Evolutionary conservation across 2,113 vertebrate species (phyloP).

Genomic region (Jaculus jaculus): DNA sequence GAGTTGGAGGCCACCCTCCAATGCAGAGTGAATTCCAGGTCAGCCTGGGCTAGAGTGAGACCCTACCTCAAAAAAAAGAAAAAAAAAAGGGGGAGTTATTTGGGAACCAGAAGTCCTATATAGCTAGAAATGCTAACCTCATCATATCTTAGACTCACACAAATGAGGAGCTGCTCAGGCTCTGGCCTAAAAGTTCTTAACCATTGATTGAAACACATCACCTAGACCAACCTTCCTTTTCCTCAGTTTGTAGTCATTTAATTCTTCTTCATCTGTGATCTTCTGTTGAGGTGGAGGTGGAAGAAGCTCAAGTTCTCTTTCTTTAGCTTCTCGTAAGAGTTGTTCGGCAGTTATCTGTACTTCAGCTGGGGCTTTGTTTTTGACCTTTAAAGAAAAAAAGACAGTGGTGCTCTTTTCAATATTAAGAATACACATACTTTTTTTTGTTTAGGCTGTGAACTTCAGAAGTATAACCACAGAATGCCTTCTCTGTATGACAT

Average conservation of each 20-base stretch:
- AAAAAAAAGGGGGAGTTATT: too few species aligned
- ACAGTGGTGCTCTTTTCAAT: background rate
- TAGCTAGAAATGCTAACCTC: background rate
- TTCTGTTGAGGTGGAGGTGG: conserved; percentile 98
- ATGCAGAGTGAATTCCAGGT: too few species aligned
- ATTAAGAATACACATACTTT: background rate
- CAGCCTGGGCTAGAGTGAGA: too few species aligned
- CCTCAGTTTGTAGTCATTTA: conserved; percentile 97
- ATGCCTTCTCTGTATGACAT: background rate
- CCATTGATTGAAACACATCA: background rate
- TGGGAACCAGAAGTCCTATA: background rate
- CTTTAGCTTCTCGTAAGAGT: conserved; percentile 96
- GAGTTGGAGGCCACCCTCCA: too few species aligned
- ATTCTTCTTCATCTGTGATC: conserved; percentile 97
- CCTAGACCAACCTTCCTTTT: conserved; percentile 92
- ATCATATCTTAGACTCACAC: background rate
- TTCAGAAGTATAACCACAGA: background rate
- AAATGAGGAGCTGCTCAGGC: background rate
- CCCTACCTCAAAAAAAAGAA: too few species aligned
- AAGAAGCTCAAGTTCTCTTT: conserved; percentile 97
- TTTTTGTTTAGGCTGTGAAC: background rate
- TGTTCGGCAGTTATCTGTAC: conserved; percentile 99
- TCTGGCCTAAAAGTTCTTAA: background rate
- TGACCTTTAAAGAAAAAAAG: conserved; percentile 87
- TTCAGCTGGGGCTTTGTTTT: conserved; percentile 98